A percentile compares a stretch with the other conserved stretches of the same genome.
Conservation (phyloP, 2,797 vertebrate genomes). For the Pagetopsis macropterus region DNA sequence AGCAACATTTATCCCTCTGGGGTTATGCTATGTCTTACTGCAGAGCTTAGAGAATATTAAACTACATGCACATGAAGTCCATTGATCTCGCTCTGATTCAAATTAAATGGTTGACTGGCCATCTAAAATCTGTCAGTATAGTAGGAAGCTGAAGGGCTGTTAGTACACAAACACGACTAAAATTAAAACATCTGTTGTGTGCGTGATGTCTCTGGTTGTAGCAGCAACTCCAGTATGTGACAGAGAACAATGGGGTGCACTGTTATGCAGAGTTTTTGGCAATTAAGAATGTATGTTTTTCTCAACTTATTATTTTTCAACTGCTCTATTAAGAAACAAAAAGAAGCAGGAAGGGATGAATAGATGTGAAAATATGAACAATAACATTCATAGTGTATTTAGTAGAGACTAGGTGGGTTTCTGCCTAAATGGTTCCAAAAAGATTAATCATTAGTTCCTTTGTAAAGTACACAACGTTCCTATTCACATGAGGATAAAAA, state of each 20-base stretch:
- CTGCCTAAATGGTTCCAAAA: slow-evolving; percentile 28
- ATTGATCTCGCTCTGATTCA: slow-evolving; percentile 56
- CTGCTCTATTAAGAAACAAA: not conserved
- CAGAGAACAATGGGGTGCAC: not conserved
- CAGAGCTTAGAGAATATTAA: slow-evolving; percentile 47
- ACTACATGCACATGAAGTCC: slow-evolving; percentile 21
- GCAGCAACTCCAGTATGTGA: slow-evolving; percentile 2
- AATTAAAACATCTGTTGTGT: slow-evolving; percentile 40
- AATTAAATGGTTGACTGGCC: slow-evolving; percentile 48
- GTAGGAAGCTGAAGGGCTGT: slow-evolving; percentile 20
- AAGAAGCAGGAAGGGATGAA: not conserved
- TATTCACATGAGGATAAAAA: slow-evolving; percentile 35
- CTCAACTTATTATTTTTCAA: not conserved
- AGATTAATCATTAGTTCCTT: slow-evolving; percentile 47
- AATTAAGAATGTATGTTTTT: not conserved
- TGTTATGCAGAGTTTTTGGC: not conserved
- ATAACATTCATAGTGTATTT: slow-evolving; percentile 22
- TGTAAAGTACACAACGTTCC: slow-evolving; percentile 27
- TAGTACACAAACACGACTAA: not conserved
- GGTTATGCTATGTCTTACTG: slow-evolving; percentile 27
- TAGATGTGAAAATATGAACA: slow-evolving; percentile 30
- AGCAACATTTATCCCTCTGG: slow-evolving; percentile 35
- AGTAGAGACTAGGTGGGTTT: slow-evolving; percentile 40
- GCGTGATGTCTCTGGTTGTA: not conserved
- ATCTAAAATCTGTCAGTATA: slow-evolving; percentile 42